These are phyloP conservation scores for Pseudolaguvia tuberculata DNA, from an alignment of 2,113 vertebrate species.

Conservation along the genomic window DNA sequence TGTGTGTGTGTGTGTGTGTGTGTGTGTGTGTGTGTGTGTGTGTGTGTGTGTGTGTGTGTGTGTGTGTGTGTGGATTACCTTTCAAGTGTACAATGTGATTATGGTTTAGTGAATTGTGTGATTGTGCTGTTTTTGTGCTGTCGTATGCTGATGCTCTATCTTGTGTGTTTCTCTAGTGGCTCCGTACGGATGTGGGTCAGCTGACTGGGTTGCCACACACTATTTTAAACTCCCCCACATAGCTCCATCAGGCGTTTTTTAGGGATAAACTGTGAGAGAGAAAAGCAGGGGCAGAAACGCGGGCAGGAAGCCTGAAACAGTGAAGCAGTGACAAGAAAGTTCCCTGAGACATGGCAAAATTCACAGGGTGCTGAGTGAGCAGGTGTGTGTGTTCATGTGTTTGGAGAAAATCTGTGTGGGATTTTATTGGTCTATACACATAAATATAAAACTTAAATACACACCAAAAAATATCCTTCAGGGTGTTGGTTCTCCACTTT, in stretches of 20 bases:
- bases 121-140: neutral
- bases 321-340: constrained; percentile 59
- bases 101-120: neutral
- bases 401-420: neutral
- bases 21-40: constrained; percentile 50
- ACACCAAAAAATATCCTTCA: neutral
- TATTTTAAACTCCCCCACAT: constrained; percentile 63
- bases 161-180: neutral
- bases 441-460: neutral
- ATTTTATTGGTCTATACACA: neutral
- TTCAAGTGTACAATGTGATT: no score
- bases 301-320: constrained; percentile 57
- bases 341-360: constrained; percentile 62
- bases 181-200: constrained; percentile 44
- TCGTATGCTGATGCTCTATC: neutral
- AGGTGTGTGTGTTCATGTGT: neutral
- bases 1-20: constrained; percentile 34
- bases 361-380: constrained; percentile 16
- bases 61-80: constrained; percentile 36
- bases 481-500: neutral
- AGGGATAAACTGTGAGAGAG: constrained; percentile 3
- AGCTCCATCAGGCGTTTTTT: constrained; percentile 50
- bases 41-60: neutral
- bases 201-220: constrained; percentile 59
- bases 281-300: constrained; percentile 11